phyloP scores from a whole-genome alignment of 1,140 invertebrate genomes.

The Tribolium castaneum region DNA sequence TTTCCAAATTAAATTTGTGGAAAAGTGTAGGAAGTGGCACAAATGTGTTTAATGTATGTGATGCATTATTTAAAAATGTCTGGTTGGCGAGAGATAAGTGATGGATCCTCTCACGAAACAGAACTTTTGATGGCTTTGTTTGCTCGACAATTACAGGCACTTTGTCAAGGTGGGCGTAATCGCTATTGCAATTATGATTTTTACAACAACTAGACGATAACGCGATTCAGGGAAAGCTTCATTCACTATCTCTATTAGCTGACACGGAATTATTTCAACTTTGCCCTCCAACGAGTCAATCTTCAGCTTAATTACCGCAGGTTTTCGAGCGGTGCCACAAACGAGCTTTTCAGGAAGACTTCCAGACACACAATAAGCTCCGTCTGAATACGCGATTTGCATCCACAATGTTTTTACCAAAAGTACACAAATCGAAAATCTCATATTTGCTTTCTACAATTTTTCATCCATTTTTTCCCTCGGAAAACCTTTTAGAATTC shows the following conservation, averaged over 20 bases:
- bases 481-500: constrained; percentile 4
- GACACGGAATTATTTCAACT: neutral
- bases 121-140: constrained; percentile 10
- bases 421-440: constrained; percentile 13
- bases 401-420: constrained; percentile 14
- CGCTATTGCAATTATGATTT: neutral
- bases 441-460: neutral
- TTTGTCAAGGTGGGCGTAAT: constrained; percentile 23
- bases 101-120: constrained; percentile 3
- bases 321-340: constrained; percentile 4
- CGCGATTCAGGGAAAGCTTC: too few species aligned
- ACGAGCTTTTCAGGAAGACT: constrained; percentile 25
- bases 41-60: constrained; percentile 29
- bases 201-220: too few species aligned
- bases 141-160: constrained; percentile 5
- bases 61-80: constrained; percentile 31
- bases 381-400: constrained; percentile 27
- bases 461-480: constrained; percentile 5
- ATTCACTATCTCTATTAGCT: neutral
- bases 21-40: constrained; percentile 12
- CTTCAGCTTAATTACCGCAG: constrained; percentile 9
- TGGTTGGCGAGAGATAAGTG: constrained; percentile 5
- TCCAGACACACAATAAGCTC: constrained; percentile 24
- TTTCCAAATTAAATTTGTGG: constrained; percentile 16
- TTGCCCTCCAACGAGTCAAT: neutral